Evolutionary conservation across 2,797 vertebrate genomes (phyloP).

Genomic region (Sus cebifrons): DNA sequence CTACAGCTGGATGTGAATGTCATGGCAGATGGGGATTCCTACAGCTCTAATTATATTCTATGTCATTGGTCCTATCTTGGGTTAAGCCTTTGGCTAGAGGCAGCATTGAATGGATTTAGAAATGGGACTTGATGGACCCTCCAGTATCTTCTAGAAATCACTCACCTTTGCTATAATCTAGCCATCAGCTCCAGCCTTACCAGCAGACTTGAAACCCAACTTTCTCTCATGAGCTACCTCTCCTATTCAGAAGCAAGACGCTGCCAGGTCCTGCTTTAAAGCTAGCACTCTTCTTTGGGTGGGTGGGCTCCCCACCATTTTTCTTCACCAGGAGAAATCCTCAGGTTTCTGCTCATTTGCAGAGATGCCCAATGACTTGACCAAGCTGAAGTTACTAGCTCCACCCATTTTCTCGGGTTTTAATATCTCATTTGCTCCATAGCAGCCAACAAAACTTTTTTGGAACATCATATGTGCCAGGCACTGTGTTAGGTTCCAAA

Average conservation of each 20-base stretch:
- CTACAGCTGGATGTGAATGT: background rate
- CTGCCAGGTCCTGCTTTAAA: background rate
- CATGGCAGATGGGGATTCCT: background rate
- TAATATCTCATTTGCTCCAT: background rate
- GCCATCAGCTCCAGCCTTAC: background rate
- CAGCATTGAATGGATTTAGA: background rate
- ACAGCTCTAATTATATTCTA: background rate
- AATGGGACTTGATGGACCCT: background rate
- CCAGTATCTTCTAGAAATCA: constrained; percentile 12
- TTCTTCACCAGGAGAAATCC: background rate
- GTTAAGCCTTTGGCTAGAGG: background rate
- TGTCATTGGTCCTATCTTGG: background rate
- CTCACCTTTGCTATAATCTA: background rate
- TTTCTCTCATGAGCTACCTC: background rate
- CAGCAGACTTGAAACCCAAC: background rate
- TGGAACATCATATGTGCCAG: background rate
- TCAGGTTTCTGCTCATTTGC: background rate
- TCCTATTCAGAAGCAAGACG: background rate
- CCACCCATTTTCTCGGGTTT: background rate
- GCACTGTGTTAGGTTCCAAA: background rate
- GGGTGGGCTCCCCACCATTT: too few relatives aligned
- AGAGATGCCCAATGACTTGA: background rate
- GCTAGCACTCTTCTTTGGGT: background rate
- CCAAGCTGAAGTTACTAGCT: background rate
- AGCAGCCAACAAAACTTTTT: background rate